These are phyloP conservation scores for Odocoileus virginianus DNA, from an alignment of 2,113 vertebrate species.

Conservation along the genomic window DNA sequence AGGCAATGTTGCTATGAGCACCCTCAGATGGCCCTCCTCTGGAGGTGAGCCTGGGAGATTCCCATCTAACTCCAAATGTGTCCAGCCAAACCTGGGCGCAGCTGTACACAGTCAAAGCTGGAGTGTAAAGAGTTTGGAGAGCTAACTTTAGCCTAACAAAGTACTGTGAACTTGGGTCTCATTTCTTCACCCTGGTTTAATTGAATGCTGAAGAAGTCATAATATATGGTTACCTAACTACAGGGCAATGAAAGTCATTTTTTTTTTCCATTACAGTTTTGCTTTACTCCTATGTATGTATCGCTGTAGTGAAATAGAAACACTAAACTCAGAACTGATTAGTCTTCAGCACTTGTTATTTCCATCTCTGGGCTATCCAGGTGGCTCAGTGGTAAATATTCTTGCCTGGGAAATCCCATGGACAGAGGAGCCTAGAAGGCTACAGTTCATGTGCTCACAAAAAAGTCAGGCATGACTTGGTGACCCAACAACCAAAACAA, in stretches of 20 bases:
- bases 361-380: not conserved
- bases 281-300: not conserved
- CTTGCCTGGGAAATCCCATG: not conserved
- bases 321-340: not conserved
- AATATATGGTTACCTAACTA: not conserved
- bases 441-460: fast-evolving
- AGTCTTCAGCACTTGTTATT: not conserved
- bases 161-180: too few relatives aligned
- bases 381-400: not conserved
- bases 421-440: not conserved
- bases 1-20: not conserved
- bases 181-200: too few relatives aligned
- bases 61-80: not conserved
- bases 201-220: too few relatives aligned
- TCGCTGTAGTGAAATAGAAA: not conserved
- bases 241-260: not conserved
- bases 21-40: not conserved
- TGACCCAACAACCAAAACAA: not conserved
- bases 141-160: not conserved
- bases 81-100: not conserved
- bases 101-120: not conserved
- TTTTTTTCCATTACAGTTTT: not conserved
- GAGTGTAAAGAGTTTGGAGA: not conserved
- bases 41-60: not conserved
- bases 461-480: not conserved